Evolutionary conservation across 2,888 invertebrate genomes (phyloP).

Genomic region (Gerosis bhagava): DNA sequence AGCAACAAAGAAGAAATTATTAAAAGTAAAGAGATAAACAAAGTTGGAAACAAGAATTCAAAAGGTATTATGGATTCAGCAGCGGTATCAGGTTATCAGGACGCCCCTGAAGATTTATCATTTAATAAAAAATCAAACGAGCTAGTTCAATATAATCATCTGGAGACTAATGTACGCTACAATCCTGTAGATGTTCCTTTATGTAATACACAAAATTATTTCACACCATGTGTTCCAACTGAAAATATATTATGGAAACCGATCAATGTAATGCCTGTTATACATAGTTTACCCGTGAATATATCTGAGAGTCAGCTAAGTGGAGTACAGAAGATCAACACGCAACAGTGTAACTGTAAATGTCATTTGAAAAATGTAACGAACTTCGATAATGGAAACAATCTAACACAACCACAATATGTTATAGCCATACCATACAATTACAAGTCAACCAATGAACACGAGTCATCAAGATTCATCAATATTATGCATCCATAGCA

Average conservation of each 20-base stretch:
- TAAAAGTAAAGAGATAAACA: not conserved
- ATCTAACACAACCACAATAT: conserved; percentile 44
- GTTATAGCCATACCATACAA: conserved; percentile 48
- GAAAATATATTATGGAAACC: conserved; percentile 57
- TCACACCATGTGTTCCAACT: conserved; percentile 43
- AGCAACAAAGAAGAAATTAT: conserved; percentile 2
- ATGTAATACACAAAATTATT: conserved; percentile 41
- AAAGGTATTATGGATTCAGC: not conserved
- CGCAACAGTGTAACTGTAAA: conserved; percentile 48
- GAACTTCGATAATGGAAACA: conserved; percentile 28
- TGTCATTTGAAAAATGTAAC: conserved; percentile 42
- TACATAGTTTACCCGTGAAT: conserved; percentile 30
- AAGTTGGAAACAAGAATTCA: not conserved
- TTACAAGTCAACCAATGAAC: conserved; percentile 31
- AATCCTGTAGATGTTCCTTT: conserved; percentile 32
- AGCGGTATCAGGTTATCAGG: conserved; percentile 24
- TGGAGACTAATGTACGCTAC: conserved; percentile 14
- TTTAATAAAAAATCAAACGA: conserved; percentile 17
- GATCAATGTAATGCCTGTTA: conserved; percentile 38
- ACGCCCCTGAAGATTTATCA: conserved; percentile 44
- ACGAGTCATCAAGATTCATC: too few relatives aligned
- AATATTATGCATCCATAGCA: too few relatives aligned
- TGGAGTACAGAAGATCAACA: conserved; percentile 1
- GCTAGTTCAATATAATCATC: conserved; percentile 7
- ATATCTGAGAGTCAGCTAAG: conserved; percentile 29